phyloP scores from a whole-genome alignment of 2,888 invertebrate genomes.

The Cephus runcator region DNA sequence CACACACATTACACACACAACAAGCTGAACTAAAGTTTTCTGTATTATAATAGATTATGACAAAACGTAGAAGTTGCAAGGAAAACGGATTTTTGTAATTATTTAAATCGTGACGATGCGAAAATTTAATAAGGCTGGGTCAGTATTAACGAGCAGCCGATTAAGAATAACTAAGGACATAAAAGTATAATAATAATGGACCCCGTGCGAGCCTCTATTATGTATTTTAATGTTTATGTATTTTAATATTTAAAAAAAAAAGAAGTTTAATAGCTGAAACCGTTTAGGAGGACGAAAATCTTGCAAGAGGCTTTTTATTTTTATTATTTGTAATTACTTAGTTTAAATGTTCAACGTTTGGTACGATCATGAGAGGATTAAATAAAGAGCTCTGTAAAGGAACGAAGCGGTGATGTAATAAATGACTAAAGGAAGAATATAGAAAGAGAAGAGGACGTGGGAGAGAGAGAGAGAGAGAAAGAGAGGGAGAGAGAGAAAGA shows the following conservation, averaged over 20 bases:
- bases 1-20: not conserved
- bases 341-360: conserved; percentile 59
- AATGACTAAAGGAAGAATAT: conserved; percentile 38
- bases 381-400: conserved; percentile 50
- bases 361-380: conserved; percentile 55
- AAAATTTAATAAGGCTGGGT: conserved; percentile 34
- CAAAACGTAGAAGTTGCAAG: conserved; percentile 59
- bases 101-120: conserved; percentile 45
- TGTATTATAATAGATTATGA: conserved; percentile 61
- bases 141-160: conserved; percentile 40
- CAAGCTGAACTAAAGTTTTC: conserved; percentile 47
- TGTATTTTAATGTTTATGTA: conserved; percentile 64
- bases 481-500: not conserved
- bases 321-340: conserved; percentile 61
- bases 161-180: conserved; percentile 38
- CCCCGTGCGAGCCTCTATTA: conserved; percentile 59
- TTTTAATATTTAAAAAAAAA: conserved; percentile 42
- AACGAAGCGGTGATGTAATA: conserved; percentile 35
- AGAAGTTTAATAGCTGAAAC: conserved; percentile 51
- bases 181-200: conserved; percentile 51
- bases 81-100: conserved; percentile 58
- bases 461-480: not conserved
- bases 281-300: conserved; percentile 53
- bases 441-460: not conserved
- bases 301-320: conserved; percentile 61